phyloP scores from a whole-genome alignment of 2,888 invertebrate genomes.

The Philereme transversata region DNA sequence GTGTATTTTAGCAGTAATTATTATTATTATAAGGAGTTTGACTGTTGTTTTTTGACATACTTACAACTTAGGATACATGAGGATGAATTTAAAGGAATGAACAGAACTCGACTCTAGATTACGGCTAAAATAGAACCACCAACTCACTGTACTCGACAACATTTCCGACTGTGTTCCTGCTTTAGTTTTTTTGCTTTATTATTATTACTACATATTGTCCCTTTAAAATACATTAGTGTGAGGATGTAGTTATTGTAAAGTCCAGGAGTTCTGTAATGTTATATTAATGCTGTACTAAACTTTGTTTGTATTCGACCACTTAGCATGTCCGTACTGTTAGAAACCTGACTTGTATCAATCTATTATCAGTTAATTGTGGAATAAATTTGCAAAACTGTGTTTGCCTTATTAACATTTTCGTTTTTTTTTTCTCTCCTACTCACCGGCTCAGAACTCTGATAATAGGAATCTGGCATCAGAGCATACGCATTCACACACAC shows the following conservation, averaged over 20 bases:
- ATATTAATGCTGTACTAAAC: slow-evolving; percentile 78
- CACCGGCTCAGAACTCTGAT: too few species aligned
- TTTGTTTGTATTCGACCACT: slow-evolving; percentile 79
- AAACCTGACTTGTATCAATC: slow-evolving; percentile 81
- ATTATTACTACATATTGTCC: slow-evolving; percentile 78
- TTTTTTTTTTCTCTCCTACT: neutral
- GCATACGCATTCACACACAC: too few species aligned
- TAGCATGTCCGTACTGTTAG: slow-evolving; percentile 81
- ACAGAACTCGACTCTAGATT: slow-evolving; percentile 70
- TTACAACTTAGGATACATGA: slow-evolving; percentile 81
- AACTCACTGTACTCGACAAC: slow-evolving; percentile 73
- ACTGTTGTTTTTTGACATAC: slow-evolving; percentile 84
- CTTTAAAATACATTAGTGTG: slow-evolving; percentile 81
- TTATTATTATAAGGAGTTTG: slow-evolving; percentile 84
- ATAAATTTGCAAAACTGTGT: slow-evolving; percentile 85
- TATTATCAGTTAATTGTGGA: slow-evolving; percentile 84
- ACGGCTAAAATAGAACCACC: slow-evolving; percentile 78
- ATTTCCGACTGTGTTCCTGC: slow-evolving; percentile 83
- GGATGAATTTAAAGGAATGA: slow-evolving; percentile 73
- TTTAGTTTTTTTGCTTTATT: slow-evolving; percentile 84
- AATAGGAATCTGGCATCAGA: too few species aligned
- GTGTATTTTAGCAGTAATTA: slow-evolving; percentile 86
- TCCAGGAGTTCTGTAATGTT: slow-evolving; percentile 80
- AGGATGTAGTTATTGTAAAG: slow-evolving; percentile 81
- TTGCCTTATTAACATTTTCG: slow-evolving; percentile 74